A percentile compares a stretch with the other conserved stretches of the same genome.
phyloP scores from a whole-genome alignment of 2,797 vertebrate genomes.

The Lutjanus argentimaculatus region DNA sequence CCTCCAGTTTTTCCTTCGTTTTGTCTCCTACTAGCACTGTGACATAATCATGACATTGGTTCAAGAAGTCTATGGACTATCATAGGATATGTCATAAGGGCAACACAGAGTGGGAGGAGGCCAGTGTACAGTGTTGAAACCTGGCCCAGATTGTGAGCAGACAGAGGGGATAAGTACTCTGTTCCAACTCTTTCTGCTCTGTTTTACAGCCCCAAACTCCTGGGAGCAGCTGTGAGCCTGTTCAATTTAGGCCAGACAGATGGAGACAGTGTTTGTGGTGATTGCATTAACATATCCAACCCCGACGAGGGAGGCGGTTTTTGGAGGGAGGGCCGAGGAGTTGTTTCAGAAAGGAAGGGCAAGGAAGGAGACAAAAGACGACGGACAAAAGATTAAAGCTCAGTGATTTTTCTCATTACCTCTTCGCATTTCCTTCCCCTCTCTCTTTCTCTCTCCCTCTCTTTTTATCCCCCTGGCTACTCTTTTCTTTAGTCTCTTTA shows the following conservation, averaged over 20 bases:
- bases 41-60: too few species aligned
- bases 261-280: constrained; percentile 82
- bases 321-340: constrained; percentile 54
- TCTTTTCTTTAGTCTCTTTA: constrained; percentile 18
- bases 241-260: constrained; percentile 85
- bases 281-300: constrained; percentile 86
- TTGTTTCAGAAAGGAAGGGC: constrained; percentile 42
- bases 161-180: constrained; percentile 46
- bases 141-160: constrained; percentile 22
- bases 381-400: constrained; percentile 64
- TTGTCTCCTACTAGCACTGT: too few species aligned
- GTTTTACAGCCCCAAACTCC: constrained; percentile 73
- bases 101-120: constrained; percentile 3
- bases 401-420: constrained; percentile 63
- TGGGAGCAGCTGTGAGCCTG: constrained; percentile 79
- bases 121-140: constrained; percentile 14
- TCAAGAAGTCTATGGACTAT: neutral
- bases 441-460: neutral
- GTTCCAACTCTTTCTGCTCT: constrained; percentile 58
- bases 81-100: neutral
- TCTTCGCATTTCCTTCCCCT: constrained; percentile 25
- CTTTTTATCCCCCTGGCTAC: constrained; percentile 24
- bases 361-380: constrained; percentile 63
- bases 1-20: too few species aligned
- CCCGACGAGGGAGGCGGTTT: constrained; percentile 57